These are phyloP conservation scores for Bagarius yarrelli DNA, from an alignment of 2,113 vertebrate genomes.

Conservation along the genomic window DNA sequence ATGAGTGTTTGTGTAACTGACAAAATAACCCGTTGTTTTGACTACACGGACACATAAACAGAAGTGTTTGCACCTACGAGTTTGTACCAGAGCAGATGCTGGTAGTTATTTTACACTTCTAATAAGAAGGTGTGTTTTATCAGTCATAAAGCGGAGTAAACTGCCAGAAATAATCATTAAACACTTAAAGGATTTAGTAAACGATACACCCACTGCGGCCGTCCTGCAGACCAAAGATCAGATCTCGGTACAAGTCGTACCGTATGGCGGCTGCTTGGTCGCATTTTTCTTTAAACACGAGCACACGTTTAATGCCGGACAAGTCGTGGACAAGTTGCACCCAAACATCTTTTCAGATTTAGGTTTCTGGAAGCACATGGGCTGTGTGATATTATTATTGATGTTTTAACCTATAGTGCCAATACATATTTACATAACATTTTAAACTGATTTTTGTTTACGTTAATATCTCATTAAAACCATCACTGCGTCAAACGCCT, in stretches of 20 bases:
- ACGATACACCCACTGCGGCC: constrained; percentile 24
- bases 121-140: neutral
- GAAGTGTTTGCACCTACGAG: neutral
- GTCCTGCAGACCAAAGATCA: neutral
- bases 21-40: neutral
- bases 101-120: neutral
- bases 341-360: too few species aligned
- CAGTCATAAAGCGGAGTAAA: neutral
- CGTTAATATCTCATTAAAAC: too few species aligned
- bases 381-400: too few species aligned
- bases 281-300: too few species aligned
- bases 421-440: too few species aligned
- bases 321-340: too few species aligned
- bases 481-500: too few species aligned
- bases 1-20: too few species aligned
- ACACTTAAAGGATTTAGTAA: constrained; percentile 16
- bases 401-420: too few species aligned
- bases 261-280: neutral
- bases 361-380: too few species aligned
- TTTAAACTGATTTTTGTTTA: too few species aligned
- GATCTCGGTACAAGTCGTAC: neutral
- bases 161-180: constrained; percentile 24
- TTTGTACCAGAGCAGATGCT: neutral
- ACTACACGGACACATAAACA: too few species aligned
- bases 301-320: neutral